Conservation (phyloP, 2,113 vertebrate species). For the Crypturellus undulatus region DNA sequence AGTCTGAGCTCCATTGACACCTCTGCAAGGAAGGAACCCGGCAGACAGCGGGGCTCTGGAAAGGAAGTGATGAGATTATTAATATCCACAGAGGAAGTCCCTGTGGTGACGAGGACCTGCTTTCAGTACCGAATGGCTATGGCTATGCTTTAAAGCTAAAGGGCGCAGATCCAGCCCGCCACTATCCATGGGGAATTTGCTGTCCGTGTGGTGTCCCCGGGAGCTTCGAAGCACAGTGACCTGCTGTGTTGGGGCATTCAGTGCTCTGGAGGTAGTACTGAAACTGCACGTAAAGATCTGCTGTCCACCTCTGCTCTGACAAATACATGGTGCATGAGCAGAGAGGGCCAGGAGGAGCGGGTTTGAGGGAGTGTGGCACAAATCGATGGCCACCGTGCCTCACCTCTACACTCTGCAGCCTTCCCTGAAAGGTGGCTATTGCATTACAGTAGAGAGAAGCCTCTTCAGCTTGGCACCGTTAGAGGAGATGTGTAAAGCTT, state of each 20-base stretch:
- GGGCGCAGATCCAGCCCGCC: background rate
- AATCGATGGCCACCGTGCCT: background rate
- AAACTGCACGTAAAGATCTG: background rate
- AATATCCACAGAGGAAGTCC: constrained; percentile 42
- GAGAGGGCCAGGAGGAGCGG: background rate
- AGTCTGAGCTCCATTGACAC: background rate
- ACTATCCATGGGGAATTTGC: background rate
- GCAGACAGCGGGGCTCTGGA: background rate
- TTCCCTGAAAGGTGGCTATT: background rate
- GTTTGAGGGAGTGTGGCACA: background rate
- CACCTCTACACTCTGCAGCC: background rate
- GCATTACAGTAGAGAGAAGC: background rate
- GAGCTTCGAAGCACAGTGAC: background rate
- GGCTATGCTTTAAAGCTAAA: background rate
- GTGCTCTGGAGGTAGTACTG: background rate
- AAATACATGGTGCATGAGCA: background rate
- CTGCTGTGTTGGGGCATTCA: background rate
- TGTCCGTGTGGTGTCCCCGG: background rate
- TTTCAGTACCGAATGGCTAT: background rate
- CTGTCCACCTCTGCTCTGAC: background rate
- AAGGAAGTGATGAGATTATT: constrained; percentile 10
- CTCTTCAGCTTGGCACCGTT: background rate
- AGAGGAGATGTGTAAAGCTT: background rate
- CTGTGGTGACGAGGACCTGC: constrained; percentile 14
- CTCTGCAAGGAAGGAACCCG: background rate